Base-by-base conservation (phyloP, 2,888 invertebrate species). In the Xylocampa areola region DNA sequence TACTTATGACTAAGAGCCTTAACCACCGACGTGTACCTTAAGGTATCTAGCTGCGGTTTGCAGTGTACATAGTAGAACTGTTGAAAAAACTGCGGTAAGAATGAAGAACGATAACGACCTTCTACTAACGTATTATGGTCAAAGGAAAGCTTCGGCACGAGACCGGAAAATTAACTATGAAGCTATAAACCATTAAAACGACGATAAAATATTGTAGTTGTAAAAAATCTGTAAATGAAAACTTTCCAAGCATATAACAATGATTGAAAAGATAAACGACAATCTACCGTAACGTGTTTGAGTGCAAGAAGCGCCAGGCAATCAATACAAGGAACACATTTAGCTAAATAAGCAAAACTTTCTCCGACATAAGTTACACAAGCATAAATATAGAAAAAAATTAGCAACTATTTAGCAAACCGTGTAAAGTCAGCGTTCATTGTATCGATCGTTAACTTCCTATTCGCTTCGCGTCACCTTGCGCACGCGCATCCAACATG, bases 381-480 rank as follows among this genome's bases (percentile, higher is more conserved):
- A 61, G 48, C 55, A 55, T 44, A 59, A 58, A 49, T 57, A 54
- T 41, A 73, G 75, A 79, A 77, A 82, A 82, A 84, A 86, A 86
- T 77, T 82, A 77, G 79, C 84, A 84, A 85, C 80, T 82, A 82
- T 87, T 86, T 88, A 84, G 82, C 76, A 72, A 74, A 67, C 58
- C 65, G 77, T 78, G 74, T 71, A 68, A 60, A 70, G 77, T 74
- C 73, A 76, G 68, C 78, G 65, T 62, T 70, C 72, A 80, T 85
- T 86, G 85, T 87, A 77, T 73, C 76, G 81, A 85, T 89, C 86
- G 85, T 89, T 88, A 90, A 84, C 86, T 87, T 82, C 82, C 85
- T 86, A 87, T 90, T 87, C 79, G 82, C 74, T 68, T 62, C 78
- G 78, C 79, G 81, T 87, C 86, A 85, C 81, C 80, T 80, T 81